Conservation (phyloP, 2,888 invertebrate genomes). For the Leptopilina syphax region DNA sequence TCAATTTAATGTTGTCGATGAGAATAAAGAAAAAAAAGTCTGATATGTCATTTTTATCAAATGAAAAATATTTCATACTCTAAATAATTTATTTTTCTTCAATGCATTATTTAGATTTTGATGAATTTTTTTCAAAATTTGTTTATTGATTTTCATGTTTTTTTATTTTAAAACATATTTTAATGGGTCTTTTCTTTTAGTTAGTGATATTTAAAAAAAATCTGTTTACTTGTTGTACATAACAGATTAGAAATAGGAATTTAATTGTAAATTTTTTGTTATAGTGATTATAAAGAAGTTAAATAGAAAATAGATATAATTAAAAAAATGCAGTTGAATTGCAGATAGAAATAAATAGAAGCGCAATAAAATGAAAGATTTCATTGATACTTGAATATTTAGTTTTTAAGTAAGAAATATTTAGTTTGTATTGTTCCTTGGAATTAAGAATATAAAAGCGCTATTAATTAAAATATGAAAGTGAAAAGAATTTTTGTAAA, state of each 20-base stretch:
- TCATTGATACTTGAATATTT: not conserved
- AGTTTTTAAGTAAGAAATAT: slow-evolving; percentile 1
- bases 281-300: too few relatives aligned
- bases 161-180: not conserved
- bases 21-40: slow-evolving; percentile 32
- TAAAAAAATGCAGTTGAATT: too few relatives aligned
- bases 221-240: slow-evolving; percentile 26
- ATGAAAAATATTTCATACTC: not conserved
- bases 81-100: slow-evolving; percentile 38
- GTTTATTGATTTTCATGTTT: not conserved
- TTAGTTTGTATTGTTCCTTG: slow-evolving; percentile 23
- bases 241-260: slow-evolving; percentile 11
- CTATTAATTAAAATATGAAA: not conserved
- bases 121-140: not conserved
- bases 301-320: too few relatives aligned
- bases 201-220: not conserved
- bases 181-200: not conserved
- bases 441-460: not conserved
- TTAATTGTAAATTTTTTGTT: not conserved
- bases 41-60: slow-evolving; percentile 21
- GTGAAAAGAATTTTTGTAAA: not conserved
- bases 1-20: not conserved
- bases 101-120: slow-evolving; percentile 30
- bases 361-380: not conserved
- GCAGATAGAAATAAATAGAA: not conserved